Evolutionary conservation across 2,888 invertebrate genomes (phyloP), one percentile per base, ranked within the genome.

Genomic region (Helicoverpa assulta): DNA sequence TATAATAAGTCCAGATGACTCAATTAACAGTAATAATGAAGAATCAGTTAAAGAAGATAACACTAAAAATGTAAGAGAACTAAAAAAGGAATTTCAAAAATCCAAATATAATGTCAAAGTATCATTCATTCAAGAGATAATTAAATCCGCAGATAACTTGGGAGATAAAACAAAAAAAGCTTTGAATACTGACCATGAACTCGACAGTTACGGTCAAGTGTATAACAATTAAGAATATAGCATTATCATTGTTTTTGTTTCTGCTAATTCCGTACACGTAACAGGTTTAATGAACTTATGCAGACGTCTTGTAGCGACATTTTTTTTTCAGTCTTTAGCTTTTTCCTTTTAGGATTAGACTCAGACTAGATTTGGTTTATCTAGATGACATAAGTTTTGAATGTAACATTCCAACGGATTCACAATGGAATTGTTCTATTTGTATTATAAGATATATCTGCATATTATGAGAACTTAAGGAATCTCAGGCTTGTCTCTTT

Each of bases 351-450:
- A 43, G 58, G 52, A 73, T 67, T 68, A 72, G 33, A 54, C 40
- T 10, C 55, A 65, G 76, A 68, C 64, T 72, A 60, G 56, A 84
- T 73, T 70, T 68, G 29, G 56, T 70, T 70, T 73, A 82, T 82
- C 80, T 78, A 43, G 78, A 82, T 78, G 84, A 78, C 75, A 73
- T 82, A 78, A 55, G 68, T 66, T 70, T 51, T 65, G 14, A 61
- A 78, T 67, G 69, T 66, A 51, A 40, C 71, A 74, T 74, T 63
- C 63, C 53, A 54, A 62, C 57, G 65, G 47, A 79, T 59, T 61
- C 59, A 73, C 78, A 76, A 67, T 72, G 56, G 74, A 65, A 71
- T 73, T 64, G 47, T 73, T 76, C 55, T 62, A 66, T 70, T 54
- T 72, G 50, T 70, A 18, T 56, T 60, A 51, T 18, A 33, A 68